A percentile compares a stretch with the other conserved stretches of the same genome.
Evolutionary conservation across 1,140 invertebrate genomes (phyloP).

Genomic region (Drosophila repletoides): DNA sequence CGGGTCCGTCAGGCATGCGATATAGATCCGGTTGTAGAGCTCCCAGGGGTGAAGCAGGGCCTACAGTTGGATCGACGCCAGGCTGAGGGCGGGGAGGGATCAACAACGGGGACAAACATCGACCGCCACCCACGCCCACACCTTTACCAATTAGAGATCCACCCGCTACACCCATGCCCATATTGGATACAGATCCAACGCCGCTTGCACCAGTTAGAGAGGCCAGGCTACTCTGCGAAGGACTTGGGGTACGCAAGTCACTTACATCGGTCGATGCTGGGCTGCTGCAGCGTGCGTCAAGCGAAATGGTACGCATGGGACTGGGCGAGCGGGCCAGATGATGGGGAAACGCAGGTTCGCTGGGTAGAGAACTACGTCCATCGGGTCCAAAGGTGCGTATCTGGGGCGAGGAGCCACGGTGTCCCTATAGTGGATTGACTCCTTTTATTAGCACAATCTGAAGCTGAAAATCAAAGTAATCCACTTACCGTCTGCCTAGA

Average conservation of each 20-base stretch:
- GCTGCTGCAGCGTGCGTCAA: slow-evolving; percentile 86
- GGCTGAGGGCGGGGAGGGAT: slow-evolving; percentile 84
- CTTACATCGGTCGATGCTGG: slow-evolving; percentile 82
- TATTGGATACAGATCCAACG: slow-evolving; percentile 33
- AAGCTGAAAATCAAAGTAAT: slow-evolving; percentile 1
- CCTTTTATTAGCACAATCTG: not conserved
- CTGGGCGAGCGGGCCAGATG: slow-evolving; percentile 87
- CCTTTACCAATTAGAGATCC: slow-evolving; percentile 71
- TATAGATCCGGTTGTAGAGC: slow-evolving; percentile 94
- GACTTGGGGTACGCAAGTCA: slow-evolving; percentile 81
- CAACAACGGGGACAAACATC: slow-evolving; percentile 88
- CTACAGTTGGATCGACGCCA: slow-evolving; percentile 79
- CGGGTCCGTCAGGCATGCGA: slow-evolving; percentile 87
- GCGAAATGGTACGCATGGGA: slow-evolving; percentile 88
- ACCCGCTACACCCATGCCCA: slow-evolving; percentile 75
- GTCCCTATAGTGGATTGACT: slow-evolving; percentile 76
- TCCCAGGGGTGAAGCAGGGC: slow-evolving; percentile 89
- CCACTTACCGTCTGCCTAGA: slow-evolving; percentile 86
- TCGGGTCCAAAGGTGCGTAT: slow-evolving; percentile 90
- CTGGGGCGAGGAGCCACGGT: slow-evolving; percentile 90
- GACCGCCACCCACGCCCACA: slow-evolving; percentile 79
- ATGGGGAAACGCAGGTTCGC: slow-evolving; percentile 73
- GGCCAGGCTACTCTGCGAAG: slow-evolving; percentile 85
- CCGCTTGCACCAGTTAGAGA: slow-evolving; percentile 83
- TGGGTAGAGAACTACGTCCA: slow-evolving; percentile 84